Conservation (phyloP, 2,888 invertebrate genomes). For the Macaria notata region DNA sequence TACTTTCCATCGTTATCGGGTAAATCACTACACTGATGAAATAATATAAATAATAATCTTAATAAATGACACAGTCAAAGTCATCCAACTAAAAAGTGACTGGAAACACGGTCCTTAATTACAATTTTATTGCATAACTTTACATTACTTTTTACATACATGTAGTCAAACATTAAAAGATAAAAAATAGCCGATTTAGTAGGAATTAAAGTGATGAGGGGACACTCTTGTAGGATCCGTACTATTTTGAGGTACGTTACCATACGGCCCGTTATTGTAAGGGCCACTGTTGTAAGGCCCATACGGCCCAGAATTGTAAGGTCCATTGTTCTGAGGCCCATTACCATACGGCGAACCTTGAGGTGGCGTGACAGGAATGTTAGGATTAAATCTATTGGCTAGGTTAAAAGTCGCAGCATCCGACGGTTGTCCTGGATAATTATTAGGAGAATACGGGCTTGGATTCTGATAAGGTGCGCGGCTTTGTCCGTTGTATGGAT, state of each 20-base stretch:
- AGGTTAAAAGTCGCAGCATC: constrained; percentile 26
- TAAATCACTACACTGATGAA: too few relatives aligned
- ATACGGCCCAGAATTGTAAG: constrained; percentile 28
- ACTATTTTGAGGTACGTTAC: constrained; percentile 16
- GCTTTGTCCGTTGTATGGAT: constrained; percentile 21
- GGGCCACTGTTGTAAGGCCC: constrained; percentile 23
- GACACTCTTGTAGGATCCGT: constrained; percentile 42
- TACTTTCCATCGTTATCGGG: too few relatives aligned
- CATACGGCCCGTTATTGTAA: constrained; percentile 28
- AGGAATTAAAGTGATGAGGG: constrained; percentile 43
- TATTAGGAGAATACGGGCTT: constrained; percentile 18
- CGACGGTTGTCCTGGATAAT: constrained; percentile 17
- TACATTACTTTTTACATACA: too few relatives aligned
- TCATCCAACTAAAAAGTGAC: too few relatives aligned
- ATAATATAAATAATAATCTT: too few relatives aligned
- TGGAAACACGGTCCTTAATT: too few relatives aligned
- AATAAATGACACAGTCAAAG: too few relatives aligned
- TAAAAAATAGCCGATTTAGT: constrained; percentile 6
- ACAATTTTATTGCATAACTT: too few relatives aligned
- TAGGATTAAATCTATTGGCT: constrained; percentile 30
- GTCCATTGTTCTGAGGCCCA: constrained; percentile 15
- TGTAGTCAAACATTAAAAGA: too few relatives aligned
- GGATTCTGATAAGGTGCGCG: constrained; percentile 14
- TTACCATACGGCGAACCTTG: constrained; percentile 12
- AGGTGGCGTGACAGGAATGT: constrained; percentile 31